These are phyloP conservation scores for Eretmocerus hayati DNA, from an alignment of 2,888 invertebrate species.

Conservation along the genomic window DNA sequence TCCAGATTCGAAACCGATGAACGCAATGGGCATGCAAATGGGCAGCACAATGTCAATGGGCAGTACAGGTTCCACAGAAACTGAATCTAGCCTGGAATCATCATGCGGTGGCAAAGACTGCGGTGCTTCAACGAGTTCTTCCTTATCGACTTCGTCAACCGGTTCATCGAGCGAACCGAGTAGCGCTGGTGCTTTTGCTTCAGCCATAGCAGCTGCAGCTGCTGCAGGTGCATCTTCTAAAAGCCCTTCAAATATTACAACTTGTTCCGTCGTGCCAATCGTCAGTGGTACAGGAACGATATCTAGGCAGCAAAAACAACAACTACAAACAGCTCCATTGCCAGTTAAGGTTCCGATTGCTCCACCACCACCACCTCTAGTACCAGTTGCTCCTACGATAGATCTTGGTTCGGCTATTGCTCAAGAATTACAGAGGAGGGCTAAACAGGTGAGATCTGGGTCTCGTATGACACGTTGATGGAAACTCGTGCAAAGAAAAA, in stretches of 20 bases:
- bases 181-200: constrained; percentile 22
- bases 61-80: constrained; percentile 44
- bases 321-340: too few species aligned
- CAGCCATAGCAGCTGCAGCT: constrained; percentile 30
- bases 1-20: constrained; percentile 41
- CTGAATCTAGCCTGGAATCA: constrained; percentile 43
- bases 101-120: constrained; percentile 43
- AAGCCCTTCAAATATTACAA: constrained; percentile 29
- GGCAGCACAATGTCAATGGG: constrained; percentile 46
- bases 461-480: too few species aligned
- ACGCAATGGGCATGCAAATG: constrained; percentile 44
- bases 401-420: constrained; percentile 64
- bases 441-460: constrained; percentile 51
- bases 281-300: neutral
- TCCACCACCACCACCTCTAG: constrained; percentile 21
- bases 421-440: constrained; percentile 62
- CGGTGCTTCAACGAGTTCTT: constrained; percentile 40
- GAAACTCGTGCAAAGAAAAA: too few species aligned
- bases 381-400: constrained; percentile 39
- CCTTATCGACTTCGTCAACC: constrained; percentile 43
- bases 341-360: too few species aligned
- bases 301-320: neutral
- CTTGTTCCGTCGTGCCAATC: constrained; percentile 14
- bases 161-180: too few species aligned
- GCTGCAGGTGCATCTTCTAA: constrained; percentile 28